A percentile compares a stretch with the other conserved stretches of the same genome.
Evolutionary conservation across 2,113 vertebrate species (phyloP).

Genomic region (Phoenicopterus ruber): DNA sequence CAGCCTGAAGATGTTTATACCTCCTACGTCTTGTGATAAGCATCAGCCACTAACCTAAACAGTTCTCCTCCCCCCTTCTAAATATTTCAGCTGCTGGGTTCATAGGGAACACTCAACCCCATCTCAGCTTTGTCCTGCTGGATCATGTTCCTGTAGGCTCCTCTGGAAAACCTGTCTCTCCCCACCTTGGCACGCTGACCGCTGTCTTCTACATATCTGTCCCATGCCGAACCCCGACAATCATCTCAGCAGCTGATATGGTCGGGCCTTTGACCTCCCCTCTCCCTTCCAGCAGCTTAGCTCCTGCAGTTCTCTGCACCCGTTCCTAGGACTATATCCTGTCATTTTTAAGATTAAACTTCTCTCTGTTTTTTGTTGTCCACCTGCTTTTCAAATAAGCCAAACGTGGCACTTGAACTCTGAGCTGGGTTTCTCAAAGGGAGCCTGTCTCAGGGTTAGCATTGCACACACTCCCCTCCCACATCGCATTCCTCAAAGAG

Average conservation of each 20-base stretch:
- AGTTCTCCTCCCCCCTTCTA: background rate
- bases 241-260: background rate
- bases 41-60: background rate
- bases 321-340: background rate
- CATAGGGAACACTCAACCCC: background rate
- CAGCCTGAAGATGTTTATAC: background rate
- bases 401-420: background rate
- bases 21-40: background rate
- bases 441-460: background rate
- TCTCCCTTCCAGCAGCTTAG: background rate
- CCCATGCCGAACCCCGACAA: background rate
- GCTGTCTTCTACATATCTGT: background rate
- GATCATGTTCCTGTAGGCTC: background rate
- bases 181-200: background rate
- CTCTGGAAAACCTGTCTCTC: background rate
- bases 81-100: background rate
- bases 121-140: background rate
- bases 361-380: background rate
- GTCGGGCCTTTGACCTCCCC: background rate
- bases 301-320: background rate
- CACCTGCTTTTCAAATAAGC: background rate
- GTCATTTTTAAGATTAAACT: background rate
- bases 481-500: background rate
- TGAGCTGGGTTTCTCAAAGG: background rate
- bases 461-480: background rate